Evolutionary conservation across 2,113 vertebrate genomes (phyloP).

Genomic region (Fulica atra): DNA sequence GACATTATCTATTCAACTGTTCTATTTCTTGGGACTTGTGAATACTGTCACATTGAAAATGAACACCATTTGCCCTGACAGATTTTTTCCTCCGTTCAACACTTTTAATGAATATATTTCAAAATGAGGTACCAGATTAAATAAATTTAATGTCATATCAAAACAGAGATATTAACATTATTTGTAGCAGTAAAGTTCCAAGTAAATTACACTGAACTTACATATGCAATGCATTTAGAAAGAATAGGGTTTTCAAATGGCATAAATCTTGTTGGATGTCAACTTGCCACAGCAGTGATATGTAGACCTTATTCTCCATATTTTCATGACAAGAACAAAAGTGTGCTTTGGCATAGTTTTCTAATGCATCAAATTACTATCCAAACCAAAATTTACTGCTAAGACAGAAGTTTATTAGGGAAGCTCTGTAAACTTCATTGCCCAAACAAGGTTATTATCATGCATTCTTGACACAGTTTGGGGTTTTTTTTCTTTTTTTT

Average conservation of each 20-base stretch:
- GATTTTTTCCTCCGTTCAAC: conserved; percentile 32
- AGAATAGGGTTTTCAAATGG: conserved; percentile 55
- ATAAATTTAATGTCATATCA: conserved; percentile 64
- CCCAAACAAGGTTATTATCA: conserved; percentile 26
- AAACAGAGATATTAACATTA: conserved; percentile 65
- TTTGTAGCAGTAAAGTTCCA: conserved; percentile 48
- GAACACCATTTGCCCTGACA: conserved; percentile 58
- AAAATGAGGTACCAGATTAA: conserved; percentile 65
- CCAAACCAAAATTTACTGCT: conserved; percentile 7
- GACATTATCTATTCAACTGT: conserved; percentile 51
- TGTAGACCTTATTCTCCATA: conserved; percentile 39
- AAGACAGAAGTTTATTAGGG: conserved; percentile 14
- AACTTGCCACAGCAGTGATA: conserved; percentile 30
- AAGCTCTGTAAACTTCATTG: conserved; percentile 1
- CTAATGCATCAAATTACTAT: conserved; percentile 51
- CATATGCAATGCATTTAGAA: conserved; percentile 35
- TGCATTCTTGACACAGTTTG: conserved; percentile 15
- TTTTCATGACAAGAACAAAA: conserved; percentile 66
- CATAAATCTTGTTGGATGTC: conserved; percentile 60
- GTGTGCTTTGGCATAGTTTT: conserved; percentile 13
- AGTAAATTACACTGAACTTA: conserved; percentile 65
- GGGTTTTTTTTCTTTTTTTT: conserved; percentile 10
- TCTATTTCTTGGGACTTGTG: conserved; percentile 48
- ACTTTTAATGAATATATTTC: conserved; percentile 69
- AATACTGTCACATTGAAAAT: conserved; percentile 63